Conservation (phyloP, 2,797 vertebrate genomes). For the Acipenser ruthenus region DNA sequence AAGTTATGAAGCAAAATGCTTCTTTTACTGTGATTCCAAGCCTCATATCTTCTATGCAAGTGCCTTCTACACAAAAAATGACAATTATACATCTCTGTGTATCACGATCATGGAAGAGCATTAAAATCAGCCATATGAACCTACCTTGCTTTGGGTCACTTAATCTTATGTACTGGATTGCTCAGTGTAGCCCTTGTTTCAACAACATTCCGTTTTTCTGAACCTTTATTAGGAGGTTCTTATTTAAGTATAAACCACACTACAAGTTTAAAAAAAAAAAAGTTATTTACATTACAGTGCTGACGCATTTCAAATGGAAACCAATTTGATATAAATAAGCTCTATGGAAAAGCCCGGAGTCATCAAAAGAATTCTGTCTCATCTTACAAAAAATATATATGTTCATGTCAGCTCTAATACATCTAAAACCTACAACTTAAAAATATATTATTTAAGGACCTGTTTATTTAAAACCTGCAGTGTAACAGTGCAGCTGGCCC, state of each 20-base stretch:
- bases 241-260: constrained; percentile 97
- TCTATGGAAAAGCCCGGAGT: constrained; percentile 82
- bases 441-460: constrained; percentile 69
- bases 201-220: constrained; percentile 60
- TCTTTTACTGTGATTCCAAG: constrained; percentile 7
- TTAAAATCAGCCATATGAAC: neutral
- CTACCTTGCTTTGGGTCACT: constrained; percentile 4
- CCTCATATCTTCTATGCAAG: neutral
- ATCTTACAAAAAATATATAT: constrained; percentile 88
- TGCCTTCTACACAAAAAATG: constrained; percentile 8
- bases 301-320: constrained; percentile 85
- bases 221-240: constrained; percentile 97
- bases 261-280: constrained; percentile 83
- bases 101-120: constrained; percentile 7
- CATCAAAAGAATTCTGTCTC: constrained; percentile 80
- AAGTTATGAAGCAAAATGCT: constrained; percentile 10
- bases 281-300: constrained; percentile 97
- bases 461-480: constrained; percentile 70
- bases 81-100: neutral
- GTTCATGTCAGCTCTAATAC: constrained; percentile 79
- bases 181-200: constrained; percentile 19
- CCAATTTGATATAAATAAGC: constrained; percentile 86
- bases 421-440: constrained; percentile 79
- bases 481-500: constrained; percentile 74
- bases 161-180: constrained; percentile 1